Base-by-base conservation (phyloP, 2,113 vertebrate genomes). In the Pagrus major region DNA sequence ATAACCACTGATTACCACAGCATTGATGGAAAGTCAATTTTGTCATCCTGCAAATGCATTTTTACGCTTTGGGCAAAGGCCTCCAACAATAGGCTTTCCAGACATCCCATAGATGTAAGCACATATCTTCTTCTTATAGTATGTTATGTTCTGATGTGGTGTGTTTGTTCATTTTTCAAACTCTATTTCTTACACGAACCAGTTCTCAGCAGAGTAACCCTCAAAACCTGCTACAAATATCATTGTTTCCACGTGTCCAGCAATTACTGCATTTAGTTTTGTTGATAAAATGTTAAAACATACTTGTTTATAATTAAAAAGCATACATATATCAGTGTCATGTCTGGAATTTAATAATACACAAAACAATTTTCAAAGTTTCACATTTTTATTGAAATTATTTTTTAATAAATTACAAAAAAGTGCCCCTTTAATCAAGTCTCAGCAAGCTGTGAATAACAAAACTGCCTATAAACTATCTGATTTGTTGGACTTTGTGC, bases 311-410 rank as follows among this genome's bases (percentile, higher is more conserved):
- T 4, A 27, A 49, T 51, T 21, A 33, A 6, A 52, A 68, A 29
- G 16, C 5, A n/a, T n/a, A n/a, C n/a, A n/a, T n/a, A n/a, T n/a
- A n/a, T n/a, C n/a, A n/a, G n/a, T n/a, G 6, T 15, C 27, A 25
- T 16, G 23, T 60, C 15, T 37, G 59, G 1, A 27, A 35, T 29
- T 2, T 3, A n/a, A 16, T 16, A 39, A 65, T 20, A 16, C 20
- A 76, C 4, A 47, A n/a, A 9, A 6, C 16, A 0, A 23, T n/a
- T 31, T 51, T 51, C 12, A 3, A 47, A 29, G 9, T 46, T 80
- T 46, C 9, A 37, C 1, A 41, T 46, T 73, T 70, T 78, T 81
- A 78, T 73, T 81, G 5, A 76, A 76, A 60, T 66, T 0, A 49
- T 25, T 6, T 81, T n/a, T 11, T 5, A 54, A 61, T 71, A 60